Conservation (phyloP, 2,888 invertebrate species). For the Erynnis tages region DNA sequence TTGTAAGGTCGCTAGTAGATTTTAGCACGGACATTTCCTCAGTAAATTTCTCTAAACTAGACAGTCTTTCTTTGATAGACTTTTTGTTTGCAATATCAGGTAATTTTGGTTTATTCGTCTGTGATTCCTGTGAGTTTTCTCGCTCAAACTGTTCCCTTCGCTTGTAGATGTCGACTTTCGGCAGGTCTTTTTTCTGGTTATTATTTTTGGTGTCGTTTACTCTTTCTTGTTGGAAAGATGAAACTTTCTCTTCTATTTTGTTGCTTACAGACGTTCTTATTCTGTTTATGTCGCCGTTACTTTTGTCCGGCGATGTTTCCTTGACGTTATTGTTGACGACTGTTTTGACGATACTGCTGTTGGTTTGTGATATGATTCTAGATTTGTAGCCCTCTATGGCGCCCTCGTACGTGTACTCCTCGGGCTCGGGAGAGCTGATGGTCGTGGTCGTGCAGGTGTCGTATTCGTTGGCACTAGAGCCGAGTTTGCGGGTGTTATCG, state of each 20-base stretch:
- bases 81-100: constrained; percentile 85
- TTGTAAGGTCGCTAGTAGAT: constrained; percentile 69
- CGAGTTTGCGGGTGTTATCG: constrained; percentile 71
- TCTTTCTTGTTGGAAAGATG: constrained; percentile 80
- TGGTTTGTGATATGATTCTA: constrained; percentile 84
- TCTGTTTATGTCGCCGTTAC: constrained; percentile 67
- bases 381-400: constrained; percentile 93
- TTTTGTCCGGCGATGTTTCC: constrained; percentile 71
- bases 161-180: constrained; percentile 92
- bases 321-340: constrained; percentile 68
- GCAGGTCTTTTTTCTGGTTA: constrained; percentile 81
- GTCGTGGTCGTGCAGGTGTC: constrained; percentile 86
- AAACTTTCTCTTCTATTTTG: constrained; percentile 84
- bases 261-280: constrained; percentile 76
- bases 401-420: constrained; percentile 93
- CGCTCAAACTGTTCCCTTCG: constrained; percentile 91
- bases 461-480: constrained; percentile 82
- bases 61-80: constrained; percentile 87
- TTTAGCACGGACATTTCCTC: constrained; percentile 76
- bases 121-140: constrained; percentile 80
- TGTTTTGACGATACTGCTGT: constrained; percentile 70
- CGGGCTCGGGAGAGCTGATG: constrained; percentile 85
- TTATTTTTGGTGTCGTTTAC: constrained; percentile 69
- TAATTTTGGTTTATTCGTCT: constrained; percentile 75
- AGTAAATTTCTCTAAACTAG: constrained; percentile 85